Base-by-base conservation (phyloP, 1,140 invertebrate species). In the Scaptomyza graminum region DNA sequence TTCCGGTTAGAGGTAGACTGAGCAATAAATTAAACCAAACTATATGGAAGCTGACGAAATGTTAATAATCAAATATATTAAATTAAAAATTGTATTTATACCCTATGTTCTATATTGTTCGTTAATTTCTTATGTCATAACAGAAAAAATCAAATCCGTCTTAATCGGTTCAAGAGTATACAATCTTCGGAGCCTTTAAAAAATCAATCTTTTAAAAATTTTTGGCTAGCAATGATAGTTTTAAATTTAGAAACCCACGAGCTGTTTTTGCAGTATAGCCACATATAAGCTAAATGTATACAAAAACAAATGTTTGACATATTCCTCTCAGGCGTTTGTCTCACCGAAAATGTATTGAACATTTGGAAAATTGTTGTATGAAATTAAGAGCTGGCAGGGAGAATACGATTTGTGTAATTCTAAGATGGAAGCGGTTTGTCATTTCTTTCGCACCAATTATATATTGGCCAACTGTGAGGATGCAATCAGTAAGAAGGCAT, bases 391-490 rank as follows among this genome's bases (percentile, higher is more conserved):
- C 44, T 49, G 5, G 13, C 8, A 37, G 8, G 31, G 9, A 57
- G 18, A 22, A 22, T 22, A 22, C 18, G 2, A n/a, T 44, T 18
- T 55, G n/a, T 15, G 4, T 28, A 57, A 16, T 28, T 52, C 28
- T 8, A 34, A 52, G 4, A 87, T 87, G 82, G 82, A 87, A n/a
- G 78, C 15, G 37, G 91, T 94, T 68, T 93, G 93, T 82, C 93
- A 94, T 88, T 94, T 94, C 78, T 93, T 94, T 77, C 93, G 93
- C 91, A 93, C 93, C 88, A 94, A 94, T 80, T 93, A 94, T 65
- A 93, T 94, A 82, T 79, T 94, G 70, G 94, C 94, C 31, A 92
- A 94, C 72, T 94, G 94, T 72, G 94, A 94, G 92, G 92, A 93
- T 76, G 94, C 93, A 15, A 92, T 93, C 55, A 80, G 85, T 0